Evolutionary conservation across 2,888 invertebrate genomes (phyloP).

Genomic region (Melitaea athalia): DNA sequence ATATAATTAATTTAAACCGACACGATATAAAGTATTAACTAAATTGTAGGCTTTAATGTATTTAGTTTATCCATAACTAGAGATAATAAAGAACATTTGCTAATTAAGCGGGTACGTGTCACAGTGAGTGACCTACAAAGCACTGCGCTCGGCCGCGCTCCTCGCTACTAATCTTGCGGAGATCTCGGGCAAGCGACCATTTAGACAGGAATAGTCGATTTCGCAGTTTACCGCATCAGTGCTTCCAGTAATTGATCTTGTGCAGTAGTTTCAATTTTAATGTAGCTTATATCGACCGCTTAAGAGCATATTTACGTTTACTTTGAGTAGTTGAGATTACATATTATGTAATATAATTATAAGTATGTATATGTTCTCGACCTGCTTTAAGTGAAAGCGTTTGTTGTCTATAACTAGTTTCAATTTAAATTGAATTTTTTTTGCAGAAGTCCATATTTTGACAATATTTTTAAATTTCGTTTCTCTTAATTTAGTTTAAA

Average conservation of each 20-base stretch:
- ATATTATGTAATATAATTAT: too few species aligned
- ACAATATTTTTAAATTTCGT: too few species aligned
- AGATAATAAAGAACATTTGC: too few species aligned
- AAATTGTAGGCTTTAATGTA: too few species aligned
- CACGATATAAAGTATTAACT: too few species aligned
- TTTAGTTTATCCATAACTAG: too few species aligned
- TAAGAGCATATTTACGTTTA: neutral
- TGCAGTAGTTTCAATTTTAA: neutral
- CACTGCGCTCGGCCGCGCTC: constrained; percentile 1
- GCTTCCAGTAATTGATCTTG: constrained; percentile 1
- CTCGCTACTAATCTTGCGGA: constrained; percentile 8
- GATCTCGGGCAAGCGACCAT: neutral
- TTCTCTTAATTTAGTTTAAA: too few species aligned
- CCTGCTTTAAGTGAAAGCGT: neutral
- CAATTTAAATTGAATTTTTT: too few species aligned
- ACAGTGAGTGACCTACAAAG: constrained; percentile 3
- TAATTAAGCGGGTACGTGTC: neutral
- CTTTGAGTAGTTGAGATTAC: neutral
- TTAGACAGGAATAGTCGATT: constrained; percentile 3
- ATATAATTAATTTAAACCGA: too few species aligned
- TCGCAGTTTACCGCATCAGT: constrained; percentile 1
- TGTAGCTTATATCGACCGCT: neutral
- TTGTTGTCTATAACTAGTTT: too few species aligned
- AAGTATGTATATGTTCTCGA: neutral
- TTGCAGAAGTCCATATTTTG: too few species aligned